Base-by-base conservation (phyloP, 2,888 invertebrate genomes). In the Abscondita cerata region DNA sequence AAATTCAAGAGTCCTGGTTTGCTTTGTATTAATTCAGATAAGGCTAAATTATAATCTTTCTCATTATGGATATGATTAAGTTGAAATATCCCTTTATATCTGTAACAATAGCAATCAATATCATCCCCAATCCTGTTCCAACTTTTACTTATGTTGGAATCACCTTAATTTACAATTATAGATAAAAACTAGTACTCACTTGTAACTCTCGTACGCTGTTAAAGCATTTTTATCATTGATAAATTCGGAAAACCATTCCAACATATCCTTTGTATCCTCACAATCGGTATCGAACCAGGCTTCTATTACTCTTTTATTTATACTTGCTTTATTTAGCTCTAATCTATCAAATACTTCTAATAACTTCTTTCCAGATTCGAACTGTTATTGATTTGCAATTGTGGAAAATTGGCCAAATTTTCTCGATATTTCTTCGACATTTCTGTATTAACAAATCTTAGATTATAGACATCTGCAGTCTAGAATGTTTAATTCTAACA, bases 231-330 rank as follows among this genome's bases (percentile, higher is more conserved):
- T 66, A 33, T 64, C 58, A 1, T 68, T 68, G 13, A 78, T 64
- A 56, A 70, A 72, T 25, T 56, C 59, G 59, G 72, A 75, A 65
- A 78, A 69, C 75, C 76, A 79, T 47, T 75, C 68, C 38, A 78
- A 67, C 8, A 77, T 62, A 52, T 74, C 64, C 41, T 65, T 70
- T 33, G 68, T 70, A 25, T 71, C 67, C 36, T 58, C 56, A 62
- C 72, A 70, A 59, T 77, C 76, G 3, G 75, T 74, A 68, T 78
- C 77, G 59, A 75, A 77, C 78, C 78, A 78, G 18, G 72, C 73
- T 59, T 71, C 72, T 18, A 78, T 70, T 16, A 73, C 72, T 64
- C 73, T 71, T 41, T 64, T 52, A 33, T 40, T 59, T 13, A 66
- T 41, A 31, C 55, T 65, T 2, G 65, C 64, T 4, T 50, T 67